Conservation (phyloP, 1,140 invertebrate genomes). For the Listronotus bonariensis region DNA sequence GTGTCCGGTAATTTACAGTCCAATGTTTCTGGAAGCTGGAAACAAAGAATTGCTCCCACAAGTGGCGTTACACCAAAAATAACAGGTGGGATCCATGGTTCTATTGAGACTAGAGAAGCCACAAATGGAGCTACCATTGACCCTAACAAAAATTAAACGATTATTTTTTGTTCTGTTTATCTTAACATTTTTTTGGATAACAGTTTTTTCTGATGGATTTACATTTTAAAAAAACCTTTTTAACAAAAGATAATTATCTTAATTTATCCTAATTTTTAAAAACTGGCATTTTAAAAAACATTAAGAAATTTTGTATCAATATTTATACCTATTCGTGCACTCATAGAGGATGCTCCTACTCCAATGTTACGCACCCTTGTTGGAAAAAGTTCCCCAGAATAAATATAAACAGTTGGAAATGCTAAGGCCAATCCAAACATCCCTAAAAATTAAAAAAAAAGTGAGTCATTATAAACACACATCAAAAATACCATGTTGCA, state of each 20-base stretch:
- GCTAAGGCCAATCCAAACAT: conserved; percentile 71
- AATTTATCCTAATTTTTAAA: too few relatives aligned
- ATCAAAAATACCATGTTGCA: too few relatives aligned
- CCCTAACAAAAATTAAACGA: conserved; percentile 41
- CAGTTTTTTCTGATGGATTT: too few relatives aligned
- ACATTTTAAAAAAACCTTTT: too few relatives aligned
- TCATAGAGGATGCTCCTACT: conserved; percentile 69
- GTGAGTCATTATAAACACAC: too few relatives aligned
- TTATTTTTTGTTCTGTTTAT: conserved; percentile 2
- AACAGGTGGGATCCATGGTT: conserved; percentile 66
- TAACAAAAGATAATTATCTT: too few relatives aligned
- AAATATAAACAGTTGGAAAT: conserved; percentile 71
- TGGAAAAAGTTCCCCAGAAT: conserved; percentile 71
- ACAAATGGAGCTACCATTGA: conserved; percentile 71
- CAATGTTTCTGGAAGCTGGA: conserved; percentile 76
- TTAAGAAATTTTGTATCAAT: too few relatives aligned
- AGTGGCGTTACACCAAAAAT: conserved; percentile 70
- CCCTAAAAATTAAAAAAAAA: conserved; percentile 44
- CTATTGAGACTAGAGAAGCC: conserved; percentile 55
- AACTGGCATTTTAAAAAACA: too few relatives aligned
- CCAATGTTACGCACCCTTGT: conserved; percentile 71
- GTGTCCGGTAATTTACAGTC: conserved; percentile 75
- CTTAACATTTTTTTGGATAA: neutral
- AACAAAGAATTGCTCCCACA: conserved; percentile 66
- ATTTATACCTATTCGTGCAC: conserved; percentile 61